Base-by-base conservation (phyloP, 2,888 invertebrate species). In the Halictus quadricinctus region DNA sequence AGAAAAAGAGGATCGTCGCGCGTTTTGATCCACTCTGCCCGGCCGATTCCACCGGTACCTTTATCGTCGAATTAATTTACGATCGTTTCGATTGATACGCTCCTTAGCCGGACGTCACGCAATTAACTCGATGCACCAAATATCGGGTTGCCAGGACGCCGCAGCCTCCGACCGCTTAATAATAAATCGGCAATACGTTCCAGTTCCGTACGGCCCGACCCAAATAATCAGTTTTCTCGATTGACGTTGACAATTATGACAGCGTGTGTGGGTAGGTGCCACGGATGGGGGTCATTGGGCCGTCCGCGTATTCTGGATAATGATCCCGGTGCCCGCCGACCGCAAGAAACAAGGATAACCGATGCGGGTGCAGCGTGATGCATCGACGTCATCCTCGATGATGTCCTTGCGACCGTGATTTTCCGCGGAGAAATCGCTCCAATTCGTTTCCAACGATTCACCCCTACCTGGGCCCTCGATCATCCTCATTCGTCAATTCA, bases 161-260 rank as follows among this genome's bases (percentile, higher is more conserved):
- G 75, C 64, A 25, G 66, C 73, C 70, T 64, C 60, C 79, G 83
- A 79, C 85, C 89, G 84, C 79, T 89, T 85, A 82, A 89, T 89
- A 88, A 89, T 87, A 89, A 89, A 89, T 88, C 88, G 85, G 41
- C 84, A 86, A 76, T 83, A 89, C 80, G 76, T 87, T 81, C 89
- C 89, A 86, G 87, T 89, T 89, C 84, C 88, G 88, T 79, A 72
- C 69, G 73, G 70, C 46, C 83, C 54, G 89, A 87, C 89, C 89
- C 82, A 85, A 88, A 89, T 89, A 88, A 81, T 83, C 83, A 66
- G 75, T 86, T 81, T 83, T 76, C 79, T 84, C 80, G 86, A 81
- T 84, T 87, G 43, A 73, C 87, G 87, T 72, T 89, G 88, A 89
- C 89, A 88, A 88, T 88, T 89, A 89, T 85, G 89, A 89, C 86